Evolutionary conservation across 2,797 vertebrate species (phyloP).

Genomic region (Acanthiza pusilla): DNA sequence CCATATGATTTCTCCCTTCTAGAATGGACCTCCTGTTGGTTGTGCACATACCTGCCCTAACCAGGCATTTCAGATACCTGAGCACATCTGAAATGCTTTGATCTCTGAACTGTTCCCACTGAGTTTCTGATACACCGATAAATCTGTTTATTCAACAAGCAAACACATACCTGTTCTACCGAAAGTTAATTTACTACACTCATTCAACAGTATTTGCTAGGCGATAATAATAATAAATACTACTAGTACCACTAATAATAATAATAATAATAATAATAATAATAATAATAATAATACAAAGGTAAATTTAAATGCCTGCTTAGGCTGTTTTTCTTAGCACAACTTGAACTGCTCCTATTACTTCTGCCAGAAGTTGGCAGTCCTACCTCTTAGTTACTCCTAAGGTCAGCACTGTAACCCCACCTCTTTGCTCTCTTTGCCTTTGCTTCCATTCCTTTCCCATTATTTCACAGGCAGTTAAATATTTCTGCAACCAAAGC

Average conservation of each 20-base stretch:
- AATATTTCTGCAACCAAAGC: background rate
- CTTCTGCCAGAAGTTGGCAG: background rate
- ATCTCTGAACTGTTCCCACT: background rate
- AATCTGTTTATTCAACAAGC: background rate
- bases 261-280: background rate
- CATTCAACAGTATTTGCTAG: background rate
- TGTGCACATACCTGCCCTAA: background rate
- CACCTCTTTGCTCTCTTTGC: background rate
- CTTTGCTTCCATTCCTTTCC: background rate
- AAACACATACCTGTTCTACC: background rate
- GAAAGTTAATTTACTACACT: background rate
- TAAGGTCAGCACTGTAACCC: background rate
- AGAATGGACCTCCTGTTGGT: background rate
- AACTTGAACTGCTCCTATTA: background rate
- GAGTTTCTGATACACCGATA: background rate
- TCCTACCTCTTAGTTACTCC: background rate
- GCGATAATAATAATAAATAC: rapidly evolving
- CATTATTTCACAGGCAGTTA: background rate
- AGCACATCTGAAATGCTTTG: background rate
- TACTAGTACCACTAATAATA: background rate
- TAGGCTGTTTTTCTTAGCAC: background rate
- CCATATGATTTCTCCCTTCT: background rate
- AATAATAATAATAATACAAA: background rate
- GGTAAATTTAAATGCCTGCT: background rate
- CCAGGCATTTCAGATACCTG: background rate